Evolutionary conservation across 1,140 invertebrate genomes (phyloP).

Genomic region (Drosophila serrata): DNA sequence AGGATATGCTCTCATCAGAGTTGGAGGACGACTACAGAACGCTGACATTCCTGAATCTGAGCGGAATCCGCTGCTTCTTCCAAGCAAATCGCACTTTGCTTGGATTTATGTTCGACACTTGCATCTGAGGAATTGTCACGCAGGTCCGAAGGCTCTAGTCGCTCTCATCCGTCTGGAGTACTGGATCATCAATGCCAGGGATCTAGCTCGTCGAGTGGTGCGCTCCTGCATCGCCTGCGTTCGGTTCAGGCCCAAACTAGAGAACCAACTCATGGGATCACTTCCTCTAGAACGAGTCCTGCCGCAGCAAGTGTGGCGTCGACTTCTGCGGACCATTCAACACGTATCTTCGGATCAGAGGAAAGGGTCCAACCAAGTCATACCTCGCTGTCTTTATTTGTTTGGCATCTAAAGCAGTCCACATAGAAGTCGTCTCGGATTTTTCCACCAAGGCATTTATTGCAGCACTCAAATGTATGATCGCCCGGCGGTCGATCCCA

Average conservation of each 20-base stretch:
- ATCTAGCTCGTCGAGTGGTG: not conserved
- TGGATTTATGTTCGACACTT: not conserved
- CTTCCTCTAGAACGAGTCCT: not conserved
- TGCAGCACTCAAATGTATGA: not conserved
- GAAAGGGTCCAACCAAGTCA: not conserved
- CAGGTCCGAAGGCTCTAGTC: not conserved
- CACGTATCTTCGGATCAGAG: not conserved
- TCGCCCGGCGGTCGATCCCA: not conserved
- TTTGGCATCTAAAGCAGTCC: not conserved
- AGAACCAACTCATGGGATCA: constrained; percentile 1
- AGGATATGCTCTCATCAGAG: too few relatives aligned
- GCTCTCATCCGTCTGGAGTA: not conserved
- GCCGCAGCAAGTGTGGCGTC: not conserved
- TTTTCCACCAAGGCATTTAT: not conserved
- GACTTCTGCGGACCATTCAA: not conserved
- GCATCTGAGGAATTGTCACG: not conserved
- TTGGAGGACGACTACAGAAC: too few relatives aligned
- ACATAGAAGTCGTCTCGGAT: constrained; percentile 2
- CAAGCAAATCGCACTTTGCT: not conserved
- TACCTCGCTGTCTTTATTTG: not conserved
- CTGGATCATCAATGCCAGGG: not conserved
- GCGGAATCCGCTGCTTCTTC: too few relatives aligned
- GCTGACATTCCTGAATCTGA: too few relatives aligned
- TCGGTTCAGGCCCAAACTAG: not conserved
- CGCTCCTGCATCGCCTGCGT: not conserved